phyloP scores from a whole-genome alignment of 2,888 invertebrate species.

The Pandemis heparana region DNA sequence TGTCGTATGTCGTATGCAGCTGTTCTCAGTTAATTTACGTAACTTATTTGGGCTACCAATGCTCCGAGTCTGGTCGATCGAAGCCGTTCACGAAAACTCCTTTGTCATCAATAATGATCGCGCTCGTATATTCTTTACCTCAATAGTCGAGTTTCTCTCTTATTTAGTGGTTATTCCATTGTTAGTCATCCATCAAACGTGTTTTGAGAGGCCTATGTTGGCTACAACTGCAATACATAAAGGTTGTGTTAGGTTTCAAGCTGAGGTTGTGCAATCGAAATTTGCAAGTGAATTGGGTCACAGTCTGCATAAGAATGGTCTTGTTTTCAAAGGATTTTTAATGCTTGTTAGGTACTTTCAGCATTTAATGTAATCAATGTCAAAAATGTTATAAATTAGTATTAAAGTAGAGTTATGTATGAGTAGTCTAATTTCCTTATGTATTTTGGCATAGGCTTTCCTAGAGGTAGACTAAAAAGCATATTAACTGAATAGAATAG shows the following conservation, averaged over 20 bases:
- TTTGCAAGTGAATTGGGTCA: constrained; percentile 41
- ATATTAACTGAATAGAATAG: neutral
- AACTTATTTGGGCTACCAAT: constrained; percentile 40
- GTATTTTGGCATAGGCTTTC: neutral
- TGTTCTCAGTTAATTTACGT: constrained; percentile 42
- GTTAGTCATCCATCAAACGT: constrained; percentile 30
- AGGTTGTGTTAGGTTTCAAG: constrained; percentile 19
- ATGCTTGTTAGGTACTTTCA: constrained; percentile 4
- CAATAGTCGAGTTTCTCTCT: constrained; percentile 15
- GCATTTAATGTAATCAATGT: neutral
- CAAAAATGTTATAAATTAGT: neutral
- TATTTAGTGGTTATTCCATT: constrained; percentile 13
- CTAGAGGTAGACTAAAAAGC: neutral
- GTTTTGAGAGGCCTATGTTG: constrained; percentile 18
- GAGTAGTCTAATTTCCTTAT: neutral
- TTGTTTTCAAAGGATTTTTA: constrained; percentile 26
- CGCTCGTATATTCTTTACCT: constrained; percentile 10
- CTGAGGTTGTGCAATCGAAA: constrained; percentile 28
- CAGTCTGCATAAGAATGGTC: constrained; percentile 36
- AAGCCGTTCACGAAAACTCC: constrained; percentile 25
- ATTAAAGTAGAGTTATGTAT: constrained; percentile 7
- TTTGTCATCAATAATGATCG: constrained; percentile 39
- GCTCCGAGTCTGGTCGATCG: constrained; percentile 35
- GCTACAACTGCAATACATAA: constrained; percentile 18
- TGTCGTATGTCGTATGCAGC: constrained; percentile 24